Base-by-base conservation (phyloP, 2,113 vertebrate species). In the Atlantisia rogersi region DNA sequence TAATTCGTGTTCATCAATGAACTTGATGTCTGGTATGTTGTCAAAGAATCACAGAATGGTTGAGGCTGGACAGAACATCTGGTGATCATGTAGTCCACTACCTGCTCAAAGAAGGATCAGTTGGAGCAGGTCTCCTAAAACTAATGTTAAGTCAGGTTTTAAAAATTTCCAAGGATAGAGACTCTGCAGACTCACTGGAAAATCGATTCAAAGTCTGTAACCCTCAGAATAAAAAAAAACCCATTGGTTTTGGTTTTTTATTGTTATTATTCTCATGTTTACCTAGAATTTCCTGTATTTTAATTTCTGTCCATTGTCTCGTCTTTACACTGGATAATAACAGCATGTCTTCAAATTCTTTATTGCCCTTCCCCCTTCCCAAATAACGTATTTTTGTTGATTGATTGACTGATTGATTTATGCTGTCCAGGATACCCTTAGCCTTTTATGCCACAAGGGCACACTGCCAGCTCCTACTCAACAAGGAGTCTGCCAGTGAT, bases 11-110 rank as follows among this genome's bases (percentile, higher is more conserved):
- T 52, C 12, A 48, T 60, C 11, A 25, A 4, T 26, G 7, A 21
- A 52, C 17, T 59, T 0, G 0, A 7, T 60, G 8, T 53, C 46
- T 92, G 15, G 8, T 52, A 70, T 3, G 1, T 10, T 70, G 3
- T 3, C 24, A 69, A 84, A 73, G 7, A 73, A 39, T 42, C 24
- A 44, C 4, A 59, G 42, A 50, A 12, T 22, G 13, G 2, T 5
- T 81, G 55, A 69, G 3, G 5, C 24, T 74, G 19, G 24, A 81
- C 56, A 7, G 11, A 17, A 7, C 1, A 10, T 37, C 40, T 60
- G 21, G 3, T 39, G 12, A 50, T 9, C 12, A 2, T 24, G 6
- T 28, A 12, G 21, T 59, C 42, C 31, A 55, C 8, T 2, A 1
- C 7, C 7, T 65, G 19, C 11, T 71, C 26, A 53, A 79, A 82